Conservation (phyloP, 2,888 invertebrate species). For the Hyppa rectilinea region DNA sequence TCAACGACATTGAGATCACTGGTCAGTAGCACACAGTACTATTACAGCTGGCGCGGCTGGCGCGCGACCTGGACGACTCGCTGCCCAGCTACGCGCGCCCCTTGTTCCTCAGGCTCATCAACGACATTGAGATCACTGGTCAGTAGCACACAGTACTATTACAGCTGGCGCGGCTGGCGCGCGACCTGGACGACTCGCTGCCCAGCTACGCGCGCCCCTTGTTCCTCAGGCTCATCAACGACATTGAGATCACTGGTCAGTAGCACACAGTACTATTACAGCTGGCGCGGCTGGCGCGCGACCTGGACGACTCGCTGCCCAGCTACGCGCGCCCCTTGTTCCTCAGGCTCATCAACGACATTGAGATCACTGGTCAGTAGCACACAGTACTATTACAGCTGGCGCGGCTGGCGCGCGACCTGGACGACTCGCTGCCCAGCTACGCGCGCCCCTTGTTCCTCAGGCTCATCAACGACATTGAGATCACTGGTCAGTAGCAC, state of each 20-base stretch:
- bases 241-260: constrained; percentile 94
- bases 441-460: constrained; percentile 98
- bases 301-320: constrained; percentile 94
- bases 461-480: constrained; percentile 94
- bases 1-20: constrained; percentile 94
- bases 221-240: constrained; percentile 95
- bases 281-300: constrained; percentile 91
- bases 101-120: constrained; percentile 95
- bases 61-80: constrained; percentile 92
- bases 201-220: constrained; percentile 97
- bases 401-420: constrained; percentile 91
- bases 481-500: constrained; percentile 94
- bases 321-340: constrained; percentile 97
- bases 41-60: constrained; percentile 91
- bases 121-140: constrained; percentile 95
- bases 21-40: no score
- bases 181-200: constrained; percentile 93
- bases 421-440: constrained; percentile 93
- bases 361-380: constrained; percentile 95
- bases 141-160: no score
- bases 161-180: constrained; percentile 91
- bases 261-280: no score
- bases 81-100: constrained; percentile 97
- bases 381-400: no score
- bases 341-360: constrained; percentile 93